Base-by-base conservation (phyloP, 2,113 vertebrate species). In the Ameiurus melas region DNA sequence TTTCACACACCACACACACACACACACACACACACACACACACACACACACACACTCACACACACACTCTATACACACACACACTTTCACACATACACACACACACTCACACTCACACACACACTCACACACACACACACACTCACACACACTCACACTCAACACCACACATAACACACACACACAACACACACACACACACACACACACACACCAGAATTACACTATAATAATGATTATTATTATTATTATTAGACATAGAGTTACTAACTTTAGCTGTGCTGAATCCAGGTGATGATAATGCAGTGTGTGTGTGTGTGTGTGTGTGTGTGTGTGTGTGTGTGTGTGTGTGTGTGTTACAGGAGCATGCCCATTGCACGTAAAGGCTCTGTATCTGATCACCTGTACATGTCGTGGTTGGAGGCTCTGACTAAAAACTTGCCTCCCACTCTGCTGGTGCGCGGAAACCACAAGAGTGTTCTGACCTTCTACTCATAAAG, bases 381-480 rank as follows among this genome's bases (percentile, higher is more conserved):
- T 86, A 99, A 99, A 93, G 97, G 95, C 91, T 93, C 96, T 0
- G 94, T 99, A 82, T 99, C 98, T 5, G 98, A 99, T 90, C 95
- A 96, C 91, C 95, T 99, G 81, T 99, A 99, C 91, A 97, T 99
- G 98, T 96, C 97, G 86, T 99, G 98, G 98, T 90, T 99, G 92
- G 98, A 99, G 93, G 94, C 95, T 71, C 96, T 99, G 90, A 97
- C 97, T 3, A 97, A 96, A 91, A 97, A 99, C 89, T 97, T 99
- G 66, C 98, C 98, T 91, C 97, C 98, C 43, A 93, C 96, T 64
- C 89, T 99, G 91, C 95, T 99, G 92, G 96, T 99, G 84, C 95
- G 98, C 93, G 98, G 98, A 88, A 99, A 99, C 94, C 98, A 99
- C 94, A 97, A 98, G 96, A 99, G 97, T 9, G 98, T 99, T 70